Base-by-base conservation (phyloP, 1,140 invertebrate genomes). In the Planococcus citri region DNA sequence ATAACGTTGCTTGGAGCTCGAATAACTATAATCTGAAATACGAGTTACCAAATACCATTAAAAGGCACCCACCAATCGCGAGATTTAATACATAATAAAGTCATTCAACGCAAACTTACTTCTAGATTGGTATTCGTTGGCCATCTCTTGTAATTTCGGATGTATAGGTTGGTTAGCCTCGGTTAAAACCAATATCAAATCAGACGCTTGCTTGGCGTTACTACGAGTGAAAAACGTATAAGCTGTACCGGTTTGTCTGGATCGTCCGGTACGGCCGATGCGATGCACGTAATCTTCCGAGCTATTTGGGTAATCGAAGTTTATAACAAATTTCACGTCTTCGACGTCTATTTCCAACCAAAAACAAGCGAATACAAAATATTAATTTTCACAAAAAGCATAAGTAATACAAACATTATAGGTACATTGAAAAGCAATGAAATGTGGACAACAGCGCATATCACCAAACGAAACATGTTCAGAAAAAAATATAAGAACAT, bases 271-370 rank as follows among this genome's bases (percentile, higher is more conserved):
- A 73, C 94, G 86, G 75, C 96, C 97, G 81, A 99, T 99, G 75
- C 97, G 85, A 79, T 99, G 97, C 73, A 99, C 94, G 80, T 99
- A 99, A 81, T 99, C 97, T 80, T 99, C 97, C 29, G 93, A 95
- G 69, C 92, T 94, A 76, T 94, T 95, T 0, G 97, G 97, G 80
- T 98, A 99, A 82, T 99, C 97, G 78, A 89, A 98, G 78, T 99
- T 99, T 68, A 99, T 94, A 6, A 99, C 97, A 83, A 92, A 98
- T 78, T 97, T 97, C 29, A 99, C 94, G 80, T 99, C 97, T 78
- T 97, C 94, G 8, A 99, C 96, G 83, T 83, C 79, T 84, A 72
- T 70, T 68, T 33, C 37, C 6, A 64, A 70, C n/a, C n/a, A 25
- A 10, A 20, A 64, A 64, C 4, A 64, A 25, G n/a, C n/a, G n/a